Conservation (phyloP, 2,888 invertebrate genomes). For the Elmis aenea region DNA sequence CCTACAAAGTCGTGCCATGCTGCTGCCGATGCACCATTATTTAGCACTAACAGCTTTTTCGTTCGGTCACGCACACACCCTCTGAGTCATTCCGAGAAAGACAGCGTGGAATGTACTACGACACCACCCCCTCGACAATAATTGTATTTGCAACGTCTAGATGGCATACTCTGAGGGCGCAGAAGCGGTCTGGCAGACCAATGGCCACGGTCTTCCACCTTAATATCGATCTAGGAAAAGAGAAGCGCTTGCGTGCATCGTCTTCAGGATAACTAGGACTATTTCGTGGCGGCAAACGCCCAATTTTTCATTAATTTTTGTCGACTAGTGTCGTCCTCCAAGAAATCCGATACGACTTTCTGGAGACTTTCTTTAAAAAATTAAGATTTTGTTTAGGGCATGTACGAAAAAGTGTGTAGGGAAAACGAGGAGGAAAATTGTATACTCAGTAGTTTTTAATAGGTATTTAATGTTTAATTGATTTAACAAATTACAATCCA, state of each 20-base stretch:
- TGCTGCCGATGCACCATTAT: conserved; percentile 31
- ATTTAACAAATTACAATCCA: conserved; percentile 49
- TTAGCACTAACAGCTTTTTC: conserved; percentile 17
- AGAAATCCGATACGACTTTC: background rate
- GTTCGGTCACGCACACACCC: conserved; percentile 35
- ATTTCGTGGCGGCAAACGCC: no score
- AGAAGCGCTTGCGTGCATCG: conserved; percentile 10
- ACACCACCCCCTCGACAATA: conserved; percentile 39
- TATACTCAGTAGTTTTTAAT: no score
- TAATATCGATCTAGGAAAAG: conserved; percentile 28
- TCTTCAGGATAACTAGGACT: no score
- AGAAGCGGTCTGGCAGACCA: conserved; percentile 34
- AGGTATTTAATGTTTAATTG: conserved; percentile 41
- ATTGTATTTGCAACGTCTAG: conserved; percentile 36
- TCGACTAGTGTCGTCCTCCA: background rate
- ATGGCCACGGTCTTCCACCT: conserved; percentile 29
- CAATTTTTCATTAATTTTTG: no score
- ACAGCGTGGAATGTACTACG: conserved; percentile 35
- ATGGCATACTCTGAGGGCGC: conserved; percentile 37
- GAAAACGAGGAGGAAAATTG: no score
- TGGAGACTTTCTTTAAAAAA: no score
- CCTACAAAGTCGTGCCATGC: conserved; percentile 34
- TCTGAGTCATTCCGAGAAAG: conserved; percentile 36
- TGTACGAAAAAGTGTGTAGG: no score
- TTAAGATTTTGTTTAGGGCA: no score